A percentile compares a stretch with the other conserved stretches of the same genome.
These are phyloP conservation scores for Pollenia griseotomentosa DNA, from an alignment of 2,888 invertebrate genomes.

Conservation along the genomic window DNA sequence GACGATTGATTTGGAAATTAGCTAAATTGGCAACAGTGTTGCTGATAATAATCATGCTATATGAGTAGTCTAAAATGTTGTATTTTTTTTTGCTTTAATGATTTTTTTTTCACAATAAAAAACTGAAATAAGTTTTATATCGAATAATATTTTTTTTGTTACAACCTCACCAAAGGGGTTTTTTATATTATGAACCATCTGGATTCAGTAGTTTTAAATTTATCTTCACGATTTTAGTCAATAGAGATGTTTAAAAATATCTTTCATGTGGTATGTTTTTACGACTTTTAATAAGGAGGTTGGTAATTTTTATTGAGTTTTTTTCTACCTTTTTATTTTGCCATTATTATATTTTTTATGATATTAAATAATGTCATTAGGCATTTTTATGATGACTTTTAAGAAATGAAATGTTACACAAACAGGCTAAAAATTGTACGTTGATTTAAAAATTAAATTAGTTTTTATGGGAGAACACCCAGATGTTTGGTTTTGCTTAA, in stretches of 20 bases:
- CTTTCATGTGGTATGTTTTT: conserved; percentile 22
- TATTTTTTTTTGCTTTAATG: not conserved
- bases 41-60: not conserved
- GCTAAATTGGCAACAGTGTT: no score
- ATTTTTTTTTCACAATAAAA: conserved; percentile 33
- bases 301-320: not conserved
- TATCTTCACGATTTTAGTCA: not conserved
- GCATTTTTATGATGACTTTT: conserved; percentile 20
- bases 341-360: conserved; percentile 14
- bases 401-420: not conserved
- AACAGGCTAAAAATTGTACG: not conserved
- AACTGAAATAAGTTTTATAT: not conserved
- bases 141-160: not conserved
- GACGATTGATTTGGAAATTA: no score
- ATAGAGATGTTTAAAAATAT: not conserved
- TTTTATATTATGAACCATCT: not conserved
- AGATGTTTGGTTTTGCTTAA: not conserved
- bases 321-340: not conserved
- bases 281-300: conserved; percentile 20
- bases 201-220: not conserved
- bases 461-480: not conserved
- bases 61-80: not conserved
- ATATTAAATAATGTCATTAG: conserved; percentile 49
- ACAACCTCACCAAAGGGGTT: not conserved
- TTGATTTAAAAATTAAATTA: not conserved